Base-by-base conservation (phyloP, 30 jellyfish, hydroid and myxozoan genomes). In the Rhopilema esculentum region DNA sequence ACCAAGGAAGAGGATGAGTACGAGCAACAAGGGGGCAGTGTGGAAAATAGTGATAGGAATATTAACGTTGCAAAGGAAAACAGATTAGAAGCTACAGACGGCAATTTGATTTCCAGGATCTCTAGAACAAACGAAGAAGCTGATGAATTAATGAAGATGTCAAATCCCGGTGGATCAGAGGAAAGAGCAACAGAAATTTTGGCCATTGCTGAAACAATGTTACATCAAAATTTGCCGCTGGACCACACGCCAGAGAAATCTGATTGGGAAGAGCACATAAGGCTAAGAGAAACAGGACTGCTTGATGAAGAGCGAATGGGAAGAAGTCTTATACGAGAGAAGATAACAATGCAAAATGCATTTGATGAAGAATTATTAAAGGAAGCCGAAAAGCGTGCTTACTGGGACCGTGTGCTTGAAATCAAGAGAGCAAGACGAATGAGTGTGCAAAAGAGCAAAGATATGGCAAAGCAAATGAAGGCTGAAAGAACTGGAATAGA, bases 341-440 rank as follows among this genome's bases (percentile, higher is more conserved):
- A 64, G 72, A 85, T 85, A 48, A 85, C 94, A 12, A 9, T 85
- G 88, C 84, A 85, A 2, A 85, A 85, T 51, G 94, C 94, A 8
- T 85, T 85, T 74, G 88, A 85, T 22, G 88, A 85, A 49, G 48
- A 25, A 1, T 28, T 85, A 48, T 49, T 85, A 33, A 74, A 76
- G 1, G 94, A 85, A 8, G 94, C 94, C 6, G 94, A 85, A 32
- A 69, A 68, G 27, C 87, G 48, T 1, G 27, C 69, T 20, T 80
- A 85, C 53, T 85, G 94, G 94, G 85, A 78, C 17, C 66, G 85
- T 51, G 76, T 85, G 22, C 67, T 52, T 1, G 88, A 85, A 61
- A 85, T 85, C 82, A 65, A 72, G 52, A 26, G 94, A 64, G 74
- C 76, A 83, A 65, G 94, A 27, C 79, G 94, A 33, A 22, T 85